Conservation (phyloP, 2,113 vertebrate genomes). For the Salvelinus fontinalis region DNA sequence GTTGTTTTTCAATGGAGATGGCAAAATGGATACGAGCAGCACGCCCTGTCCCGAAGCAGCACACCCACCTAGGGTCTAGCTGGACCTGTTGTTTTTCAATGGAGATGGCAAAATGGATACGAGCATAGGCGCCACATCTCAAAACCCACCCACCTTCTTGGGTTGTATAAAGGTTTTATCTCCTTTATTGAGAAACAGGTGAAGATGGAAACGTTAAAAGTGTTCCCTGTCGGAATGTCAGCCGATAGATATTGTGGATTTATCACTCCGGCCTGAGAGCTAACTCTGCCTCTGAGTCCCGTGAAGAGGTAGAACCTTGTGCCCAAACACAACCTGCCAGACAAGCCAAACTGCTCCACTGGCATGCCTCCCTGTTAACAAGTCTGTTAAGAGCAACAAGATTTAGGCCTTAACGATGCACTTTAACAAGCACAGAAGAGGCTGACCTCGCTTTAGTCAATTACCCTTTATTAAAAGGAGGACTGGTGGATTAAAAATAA, state of each 20-base stretch:
- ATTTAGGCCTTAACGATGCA: neutral
- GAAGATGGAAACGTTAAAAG: conserved; percentile 29
- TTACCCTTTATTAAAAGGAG: conserved; percentile 24
- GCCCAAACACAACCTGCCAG: conserved; percentile 15
- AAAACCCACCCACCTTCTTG: neutral
- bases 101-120: conserved; percentile 26
- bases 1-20: neutral
- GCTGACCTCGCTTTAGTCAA: conserved; percentile 8
- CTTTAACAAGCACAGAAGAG: conserved; percentile 8
- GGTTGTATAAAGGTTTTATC: conserved; percentile 32
- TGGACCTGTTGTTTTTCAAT: neutral
- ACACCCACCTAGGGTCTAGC: too few species aligned
- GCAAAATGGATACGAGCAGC: too few species aligned
- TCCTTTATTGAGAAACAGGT: conserved; percentile 26
- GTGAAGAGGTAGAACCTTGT: conserved; percentile 21
- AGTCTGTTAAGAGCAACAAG: conserved; percentile 16
- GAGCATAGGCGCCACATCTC: conserved; percentile 11
- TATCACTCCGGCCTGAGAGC: conserved; percentile 26
- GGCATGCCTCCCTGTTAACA: conserved; percentile 35
- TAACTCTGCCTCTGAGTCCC: conserved; percentile 27
- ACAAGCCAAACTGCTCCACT: conserved; percentile 13
- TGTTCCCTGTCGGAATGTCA: conserved; percentile 34
- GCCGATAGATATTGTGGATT: conserved; percentile 27
- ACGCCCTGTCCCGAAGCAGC: too few species aligned
- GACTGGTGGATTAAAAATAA: conserved; percentile 18